Evolutionary conservation across 2,113 vertebrate species (phyloP).

Genomic region (Deroptyus accipitrinus): DNA sequence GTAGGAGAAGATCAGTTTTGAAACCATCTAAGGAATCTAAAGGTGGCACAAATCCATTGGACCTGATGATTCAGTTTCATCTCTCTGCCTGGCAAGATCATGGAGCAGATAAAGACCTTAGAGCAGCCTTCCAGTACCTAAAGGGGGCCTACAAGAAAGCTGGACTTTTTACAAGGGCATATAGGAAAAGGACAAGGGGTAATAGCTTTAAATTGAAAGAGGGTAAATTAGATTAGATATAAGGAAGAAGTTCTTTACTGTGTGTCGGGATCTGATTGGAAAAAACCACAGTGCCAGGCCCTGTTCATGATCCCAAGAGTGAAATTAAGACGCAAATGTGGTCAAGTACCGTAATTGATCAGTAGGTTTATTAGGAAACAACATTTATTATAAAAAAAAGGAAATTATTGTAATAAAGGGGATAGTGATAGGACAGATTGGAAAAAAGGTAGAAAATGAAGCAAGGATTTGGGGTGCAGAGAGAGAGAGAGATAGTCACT

Average conservation of each 20-base stretch:
- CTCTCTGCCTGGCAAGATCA: not conserved
- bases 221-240: not conserved
- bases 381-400: too few species aligned
- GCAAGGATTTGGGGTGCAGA: too few species aligned
- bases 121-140: not conserved
- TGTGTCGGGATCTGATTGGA: too few species aligned
- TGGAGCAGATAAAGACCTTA: not conserved
- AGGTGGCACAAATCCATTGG: not conserved
- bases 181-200: not conserved
- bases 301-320: too few species aligned
- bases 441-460: too few species aligned
- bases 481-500: too few species aligned
- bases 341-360: too few species aligned
- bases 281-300: too few species aligned
- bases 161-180: not conserved
- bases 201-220: not conserved
- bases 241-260: not conserved
- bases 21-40: not conserved
- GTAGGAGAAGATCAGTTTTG: not conserved
- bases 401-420: too few species aligned
- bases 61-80: not conserved
- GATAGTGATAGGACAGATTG: too few species aligned
- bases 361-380: too few species aligned
- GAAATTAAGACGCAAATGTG: too few species aligned
- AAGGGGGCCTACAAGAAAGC: not conserved